Evolutionary conservation across 1,140 invertebrate species (phyloP), one percentile per base, ranked within the genome.

Genomic region (Stenopsyche tienmushanensis): DNA sequence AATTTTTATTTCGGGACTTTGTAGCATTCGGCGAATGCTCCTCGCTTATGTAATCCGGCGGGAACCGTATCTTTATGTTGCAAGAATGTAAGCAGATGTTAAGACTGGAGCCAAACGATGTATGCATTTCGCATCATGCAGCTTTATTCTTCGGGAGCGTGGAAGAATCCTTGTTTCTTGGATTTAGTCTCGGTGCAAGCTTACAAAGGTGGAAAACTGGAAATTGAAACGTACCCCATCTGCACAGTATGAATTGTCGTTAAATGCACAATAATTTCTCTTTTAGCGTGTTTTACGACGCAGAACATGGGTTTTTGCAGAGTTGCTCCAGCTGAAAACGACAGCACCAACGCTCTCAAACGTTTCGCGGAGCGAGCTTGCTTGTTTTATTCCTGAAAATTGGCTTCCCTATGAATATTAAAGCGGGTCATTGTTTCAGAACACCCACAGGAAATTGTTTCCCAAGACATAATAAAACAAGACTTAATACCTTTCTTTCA

Each of bases 191-290:
- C n/a, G n/a, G n/a, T n/a, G n/a, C n/a, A n/a, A n/a, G n/a, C n/a
- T n/a, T n/a, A n/a, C n/a, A n/a, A n/a, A n/a, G n/a, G n/a, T n/a
- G n/a, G n/a, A n/a, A n/a, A n/a, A n/a, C n/a, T 34, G 29, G 29
- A 13, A 34, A 34, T 34, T 34, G 29, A 34, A 34, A 34, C 29
- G 29, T 34, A 34, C 13, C 29, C 29, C 29, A 34, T 34, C 29
- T 34, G 29, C 29, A 34, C 29, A 34, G 5, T 34, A 13, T 34
- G 3, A 25, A n/a, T 7, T 17, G 45, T 39, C 23, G 54, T 52
- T 50, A 65, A 53, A 59, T 45, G 45, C 39, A 29, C 47, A 60
- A 65, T 59, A 57, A 45, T 59, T 65, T 59, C 49, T 59, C 42
- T 45, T 65, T 65, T 39, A 34, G 63, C 50, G 52, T 53, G 53